Evolutionary conservation across 2,797 vertebrate genomes (phyloP).

Genomic region (Microctenopoma stevenorrisi): DNA sequence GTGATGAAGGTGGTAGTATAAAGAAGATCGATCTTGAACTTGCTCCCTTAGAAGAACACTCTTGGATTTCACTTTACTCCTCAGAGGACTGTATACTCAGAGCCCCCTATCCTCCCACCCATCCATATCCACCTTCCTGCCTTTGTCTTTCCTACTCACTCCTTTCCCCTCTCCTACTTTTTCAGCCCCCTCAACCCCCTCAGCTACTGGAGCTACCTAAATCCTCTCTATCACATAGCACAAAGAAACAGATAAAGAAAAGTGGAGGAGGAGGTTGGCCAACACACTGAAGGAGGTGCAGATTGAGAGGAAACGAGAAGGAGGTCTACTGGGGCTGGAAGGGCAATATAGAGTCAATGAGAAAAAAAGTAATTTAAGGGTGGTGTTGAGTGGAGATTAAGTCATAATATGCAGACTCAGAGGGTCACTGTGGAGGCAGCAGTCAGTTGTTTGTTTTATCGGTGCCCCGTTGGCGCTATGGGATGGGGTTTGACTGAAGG

Average conservation of each 20-base stretch:
- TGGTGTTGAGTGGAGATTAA: constrained; percentile 33
- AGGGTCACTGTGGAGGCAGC: constrained; percentile 72
- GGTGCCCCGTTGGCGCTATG: constrained; percentile 73
- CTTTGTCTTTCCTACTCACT: constrained; percentile 51
- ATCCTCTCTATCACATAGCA: constrained; percentile 71
- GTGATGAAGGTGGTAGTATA: constrained; percentile 71
- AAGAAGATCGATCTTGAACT: constrained; percentile 74
- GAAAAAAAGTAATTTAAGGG: constrained; percentile 47
- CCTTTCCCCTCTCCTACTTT: constrained; percentile 64
- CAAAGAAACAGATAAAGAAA: constrained; percentile 56
- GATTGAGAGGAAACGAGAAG: constrained; percentile 51
- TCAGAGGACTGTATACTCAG: constrained; percentile 63
- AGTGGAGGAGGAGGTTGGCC: constrained; percentile 45
- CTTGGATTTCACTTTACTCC: constrained; percentile 72
- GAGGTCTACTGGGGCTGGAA: constrained; percentile 39
- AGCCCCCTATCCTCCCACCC: constrained; percentile 63
- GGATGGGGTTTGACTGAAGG: constrained; percentile 83
- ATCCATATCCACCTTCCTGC: constrained; percentile 50
- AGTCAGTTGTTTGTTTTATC: constrained; percentile 82
- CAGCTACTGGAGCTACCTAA: constrained; percentile 67
- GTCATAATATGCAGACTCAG: constrained; percentile 69
- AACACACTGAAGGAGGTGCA: constrained; percentile 50
- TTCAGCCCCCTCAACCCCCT: constrained; percentile 69
- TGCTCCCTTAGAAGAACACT: constrained; percentile 73
- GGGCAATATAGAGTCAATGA: constrained; percentile 43